These are phyloP conservation scores for Agrochola lota DNA, from an alignment of 2,888 invertebrate species.

Conservation along the genomic window DNA sequence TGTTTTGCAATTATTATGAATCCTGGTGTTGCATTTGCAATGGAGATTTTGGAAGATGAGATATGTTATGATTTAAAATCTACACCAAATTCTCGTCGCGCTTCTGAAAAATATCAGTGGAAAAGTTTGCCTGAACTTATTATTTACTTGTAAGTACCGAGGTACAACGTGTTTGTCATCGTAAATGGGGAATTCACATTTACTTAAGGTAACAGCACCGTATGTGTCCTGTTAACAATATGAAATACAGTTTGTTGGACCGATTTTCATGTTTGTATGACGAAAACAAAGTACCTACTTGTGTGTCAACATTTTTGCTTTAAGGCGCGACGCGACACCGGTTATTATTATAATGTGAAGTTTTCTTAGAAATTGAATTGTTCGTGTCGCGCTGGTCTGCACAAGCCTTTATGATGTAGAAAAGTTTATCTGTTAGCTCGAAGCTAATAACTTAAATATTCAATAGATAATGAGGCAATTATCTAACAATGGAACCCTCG, in stretches of 20 bases:
- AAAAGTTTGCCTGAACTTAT: conserved; percentile 17
- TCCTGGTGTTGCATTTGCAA: background rate
- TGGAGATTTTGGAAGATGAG: background rate
- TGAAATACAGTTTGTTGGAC: conserved; percentile 46
- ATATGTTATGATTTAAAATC: background rate
- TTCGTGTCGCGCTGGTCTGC: too few species aligned
- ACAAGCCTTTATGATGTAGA: too few species aligned
- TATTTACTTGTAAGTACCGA: conserved; percentile 33
- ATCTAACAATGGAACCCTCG: background rate
- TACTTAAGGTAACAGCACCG: conserved; percentile 38
- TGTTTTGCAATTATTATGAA: conserved; percentile 2
- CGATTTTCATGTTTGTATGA: conserved; percentile 40
- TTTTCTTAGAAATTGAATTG: too few species aligned
- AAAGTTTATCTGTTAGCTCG: background rate
- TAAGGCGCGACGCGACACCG: too few species aligned
- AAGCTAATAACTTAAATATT: background rate
- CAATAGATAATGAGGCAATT: background rate
- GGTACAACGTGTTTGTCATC: conserved; percentile 44
- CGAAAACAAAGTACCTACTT: conserved; percentile 19
- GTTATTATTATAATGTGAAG: too few species aligned
- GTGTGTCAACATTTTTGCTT: conserved; percentile 7
- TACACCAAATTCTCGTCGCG: too few species aligned
- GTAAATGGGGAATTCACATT: conserved; percentile 40
- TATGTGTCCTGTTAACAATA: conserved; percentile 41
- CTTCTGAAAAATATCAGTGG: background rate